A percentile compares a stretch with the other conserved stretches of the same genome.
Evolutionary conservation across 2,113 vertebrate genomes (phyloP).

Genomic region (Cavia aperea): DNA sequence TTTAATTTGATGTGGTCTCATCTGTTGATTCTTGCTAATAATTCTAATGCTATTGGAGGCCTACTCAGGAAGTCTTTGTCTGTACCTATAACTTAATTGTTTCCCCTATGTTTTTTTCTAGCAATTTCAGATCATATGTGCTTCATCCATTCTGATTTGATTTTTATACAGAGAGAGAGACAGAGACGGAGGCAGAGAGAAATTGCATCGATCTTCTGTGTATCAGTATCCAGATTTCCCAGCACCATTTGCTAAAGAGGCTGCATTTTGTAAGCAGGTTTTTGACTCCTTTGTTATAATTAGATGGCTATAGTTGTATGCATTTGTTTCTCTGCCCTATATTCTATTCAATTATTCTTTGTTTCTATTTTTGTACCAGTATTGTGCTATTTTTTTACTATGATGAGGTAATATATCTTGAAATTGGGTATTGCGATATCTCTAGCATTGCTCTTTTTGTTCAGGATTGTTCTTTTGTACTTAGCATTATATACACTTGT

Average conservation of each 20-base stretch:
- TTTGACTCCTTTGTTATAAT: background rate
- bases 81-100: background rate
- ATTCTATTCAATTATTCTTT: background rate
- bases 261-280: background rate
- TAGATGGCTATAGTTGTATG: background rate
- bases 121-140: background rate
- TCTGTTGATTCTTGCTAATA: background rate
- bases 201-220: background rate
- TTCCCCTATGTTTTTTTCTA: background rate
- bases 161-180: background rate
- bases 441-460: background rate
- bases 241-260: background rate
- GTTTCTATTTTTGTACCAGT: background rate
- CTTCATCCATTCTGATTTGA: background rate
- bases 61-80: background rate
- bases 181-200: too few relatives aligned
- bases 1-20: background rate
- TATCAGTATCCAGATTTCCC: background rate
- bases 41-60: background rate
- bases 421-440: background rate
- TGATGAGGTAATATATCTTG: background rate
- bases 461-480: background rate
- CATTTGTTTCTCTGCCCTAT: background rate
- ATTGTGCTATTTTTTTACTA: background rate
- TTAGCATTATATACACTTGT: background rate